Conservation (phyloP, 2,888 invertebrate genomes). For the Phorcus lineatus region DNA sequence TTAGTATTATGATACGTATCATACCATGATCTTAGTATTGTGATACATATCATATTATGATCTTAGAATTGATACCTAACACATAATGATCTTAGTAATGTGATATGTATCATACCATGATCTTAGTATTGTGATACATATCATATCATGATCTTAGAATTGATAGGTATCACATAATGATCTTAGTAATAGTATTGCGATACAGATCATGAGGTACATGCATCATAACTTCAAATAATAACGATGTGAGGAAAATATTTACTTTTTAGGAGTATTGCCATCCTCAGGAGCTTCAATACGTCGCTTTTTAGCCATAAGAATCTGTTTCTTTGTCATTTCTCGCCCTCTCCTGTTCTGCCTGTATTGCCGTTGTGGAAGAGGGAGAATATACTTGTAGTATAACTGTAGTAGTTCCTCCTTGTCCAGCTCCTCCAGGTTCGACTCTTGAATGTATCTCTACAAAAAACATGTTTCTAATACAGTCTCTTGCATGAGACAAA, state of each 20-base stretch:
- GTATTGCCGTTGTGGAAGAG: slow-evolving; percentile 70
- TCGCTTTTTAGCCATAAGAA: slow-evolving; percentile 56
- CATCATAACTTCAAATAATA: background rate
- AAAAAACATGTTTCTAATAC: slow-evolving; percentile 23
- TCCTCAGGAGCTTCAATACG: slow-evolving; percentile 38
- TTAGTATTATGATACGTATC: no score
- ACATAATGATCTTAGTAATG: no score
- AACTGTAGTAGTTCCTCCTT: slow-evolving; percentile 65
- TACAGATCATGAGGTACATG: no score
- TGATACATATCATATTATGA: no score
- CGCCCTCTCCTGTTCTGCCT: slow-evolving; percentile 62
- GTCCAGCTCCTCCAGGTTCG: slow-evolving; percentile 41
- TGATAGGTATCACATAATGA: no score
- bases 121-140: no score
- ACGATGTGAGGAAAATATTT: background rate
- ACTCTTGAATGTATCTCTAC: slow-evolving; percentile 52
- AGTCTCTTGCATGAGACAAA: no score
- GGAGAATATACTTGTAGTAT: slow-evolving; percentile 66
- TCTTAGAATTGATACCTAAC: no score
- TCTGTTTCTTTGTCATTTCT: slow-evolving; percentile 65
- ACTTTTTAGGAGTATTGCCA: slow-evolving; percentile 47
- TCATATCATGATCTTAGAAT: no score
- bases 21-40: no score
- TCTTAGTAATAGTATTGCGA: no score
- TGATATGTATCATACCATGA: no score